Percentiles rank a stretch among this genome's conserved stretches.
Conservation (phyloP, 2,888 invertebrate species). For the Nudaria mundana region DNA sequence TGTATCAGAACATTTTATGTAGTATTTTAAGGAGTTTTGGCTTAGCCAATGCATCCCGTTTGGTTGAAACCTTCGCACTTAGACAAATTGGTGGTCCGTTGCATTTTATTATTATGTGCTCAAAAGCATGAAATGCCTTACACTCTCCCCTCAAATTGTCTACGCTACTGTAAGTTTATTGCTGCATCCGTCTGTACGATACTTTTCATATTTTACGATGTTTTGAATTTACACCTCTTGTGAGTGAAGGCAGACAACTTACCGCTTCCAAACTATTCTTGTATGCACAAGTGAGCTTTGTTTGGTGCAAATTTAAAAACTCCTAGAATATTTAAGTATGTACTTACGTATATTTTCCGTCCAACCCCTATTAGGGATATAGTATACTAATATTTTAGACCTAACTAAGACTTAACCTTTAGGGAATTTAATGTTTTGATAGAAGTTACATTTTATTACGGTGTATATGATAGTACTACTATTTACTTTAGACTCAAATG, state of each 20-base stretch:
- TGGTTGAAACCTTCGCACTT: no score
- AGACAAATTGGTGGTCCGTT: no score
- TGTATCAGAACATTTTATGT: no score
- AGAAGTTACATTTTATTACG: no score
- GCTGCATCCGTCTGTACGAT: constrained; percentile 49
- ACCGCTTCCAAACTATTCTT: constrained; percentile 35
- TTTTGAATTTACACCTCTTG: constrained; percentile 67
- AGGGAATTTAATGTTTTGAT: no score
- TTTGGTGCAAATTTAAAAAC: constrained; percentile 18
- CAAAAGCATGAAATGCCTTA: constrained; percentile 22
- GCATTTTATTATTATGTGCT: constrained; percentile 9
- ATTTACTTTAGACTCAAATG: no score
- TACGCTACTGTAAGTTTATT: constrained; percentile 51
- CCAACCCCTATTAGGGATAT: constrained; percentile 19
- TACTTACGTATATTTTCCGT: constrained; percentile 38
- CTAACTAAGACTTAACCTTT: no score
- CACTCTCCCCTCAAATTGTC: constrained; percentile 43
- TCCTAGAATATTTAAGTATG: constrained; percentile 27
- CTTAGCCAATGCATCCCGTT: no score
- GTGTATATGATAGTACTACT: no score
- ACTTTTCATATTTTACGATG: constrained; percentile 77
- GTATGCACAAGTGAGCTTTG: constrained; percentile 20
- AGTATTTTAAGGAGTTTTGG: no score
- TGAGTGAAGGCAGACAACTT: constrained; percentile 38
- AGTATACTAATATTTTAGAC: no score